Conservation (phyloP, 2,797 vertebrate genomes). For the Sebastes itinus region DNA sequence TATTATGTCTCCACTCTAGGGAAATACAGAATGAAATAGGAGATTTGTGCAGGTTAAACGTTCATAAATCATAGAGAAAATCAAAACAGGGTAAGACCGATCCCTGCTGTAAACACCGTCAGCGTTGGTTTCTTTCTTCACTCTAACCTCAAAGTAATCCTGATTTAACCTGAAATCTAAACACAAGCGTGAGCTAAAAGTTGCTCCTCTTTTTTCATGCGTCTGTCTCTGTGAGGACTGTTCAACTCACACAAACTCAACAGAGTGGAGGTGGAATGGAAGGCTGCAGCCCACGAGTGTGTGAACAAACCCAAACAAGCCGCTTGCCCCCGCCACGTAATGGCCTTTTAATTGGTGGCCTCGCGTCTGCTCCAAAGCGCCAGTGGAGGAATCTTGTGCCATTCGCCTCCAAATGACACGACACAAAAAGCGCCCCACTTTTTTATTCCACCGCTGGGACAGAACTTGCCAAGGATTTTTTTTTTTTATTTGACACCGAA, state of each 20-base stretch:
- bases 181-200: neutral
- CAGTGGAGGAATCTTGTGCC: constrained; percentile 59
- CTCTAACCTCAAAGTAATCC: neutral
- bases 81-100: neutral
- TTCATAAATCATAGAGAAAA: constrained; percentile 15
- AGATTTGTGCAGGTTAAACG: constrained; percentile 1
- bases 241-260: neutral
- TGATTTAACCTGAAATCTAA: constrained; percentile 22
- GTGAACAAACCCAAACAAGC: constrained; percentile 50
- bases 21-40: neutral
- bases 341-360: constrained; percentile 70
- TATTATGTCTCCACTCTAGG: neutral
- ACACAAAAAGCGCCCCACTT: constrained; percentile 39
- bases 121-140: constrained; percentile 1
- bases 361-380: constrained; percentile 30
- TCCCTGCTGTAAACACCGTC: constrained; percentile 21
- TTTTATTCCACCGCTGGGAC: constrained; percentile 47
- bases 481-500: constrained; percentile 52
- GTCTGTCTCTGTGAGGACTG: constrained; percentile 1
- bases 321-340: constrained; percentile 29
- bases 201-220: neutral
- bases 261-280: constrained; percentile 1
- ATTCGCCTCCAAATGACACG: constrained; percentile 57
- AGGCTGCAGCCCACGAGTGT: constrained; percentile 13
- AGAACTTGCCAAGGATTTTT: constrained; percentile 49